Conservation (phyloP, 2,888 invertebrate genomes). For the Silvanus unidentatus region DNA sequence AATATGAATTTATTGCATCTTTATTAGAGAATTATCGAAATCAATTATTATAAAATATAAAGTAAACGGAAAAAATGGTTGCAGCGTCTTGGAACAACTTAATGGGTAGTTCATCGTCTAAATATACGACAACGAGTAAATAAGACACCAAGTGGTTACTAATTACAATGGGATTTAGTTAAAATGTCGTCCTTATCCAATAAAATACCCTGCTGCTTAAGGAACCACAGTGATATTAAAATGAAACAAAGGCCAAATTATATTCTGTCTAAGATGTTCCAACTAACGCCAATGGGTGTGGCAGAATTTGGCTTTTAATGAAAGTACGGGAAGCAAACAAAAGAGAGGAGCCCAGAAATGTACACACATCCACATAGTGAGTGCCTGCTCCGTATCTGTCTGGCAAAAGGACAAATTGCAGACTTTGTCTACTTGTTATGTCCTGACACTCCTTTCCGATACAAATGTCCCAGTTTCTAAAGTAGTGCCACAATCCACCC, state of each 20-base stretch:
- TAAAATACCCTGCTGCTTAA: too few relatives aligned
- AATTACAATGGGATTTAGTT: too few relatives aligned
- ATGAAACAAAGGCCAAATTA: slow-evolving; percentile 2
- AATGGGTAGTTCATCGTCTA: too few relatives aligned
- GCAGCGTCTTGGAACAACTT: too few relatives aligned
- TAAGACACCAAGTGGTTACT: too few relatives aligned
- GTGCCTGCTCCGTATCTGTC: slow-evolving; percentile 1
- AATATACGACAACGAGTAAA: too few relatives aligned
- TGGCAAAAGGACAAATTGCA: slow-evolving; percentile 5
- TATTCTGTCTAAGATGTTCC: neutral
- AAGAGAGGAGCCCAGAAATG: neutral
- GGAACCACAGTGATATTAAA: neutral
- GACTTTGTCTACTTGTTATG: slow-evolving; percentile 6
- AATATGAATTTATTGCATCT: too few relatives aligned
- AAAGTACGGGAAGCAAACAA: slow-evolving; percentile 4
- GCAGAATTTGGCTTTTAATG: slow-evolving; percentile 1
- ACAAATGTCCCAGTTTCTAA: slow-evolving; percentile 3
- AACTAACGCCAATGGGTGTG: neutral
- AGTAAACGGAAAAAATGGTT: too few relatives aligned
- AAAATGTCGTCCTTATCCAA: too few relatives aligned
- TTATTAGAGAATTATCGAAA: too few relatives aligned
- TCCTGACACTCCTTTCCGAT: slow-evolving; percentile 5
- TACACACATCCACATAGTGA: neutral
- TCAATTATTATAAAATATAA: too few relatives aligned
- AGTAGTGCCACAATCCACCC: neutral